Evolutionary conservation across 2,888 invertebrate genomes (phyloP).

Genomic region (Beris chalybata): DNA sequence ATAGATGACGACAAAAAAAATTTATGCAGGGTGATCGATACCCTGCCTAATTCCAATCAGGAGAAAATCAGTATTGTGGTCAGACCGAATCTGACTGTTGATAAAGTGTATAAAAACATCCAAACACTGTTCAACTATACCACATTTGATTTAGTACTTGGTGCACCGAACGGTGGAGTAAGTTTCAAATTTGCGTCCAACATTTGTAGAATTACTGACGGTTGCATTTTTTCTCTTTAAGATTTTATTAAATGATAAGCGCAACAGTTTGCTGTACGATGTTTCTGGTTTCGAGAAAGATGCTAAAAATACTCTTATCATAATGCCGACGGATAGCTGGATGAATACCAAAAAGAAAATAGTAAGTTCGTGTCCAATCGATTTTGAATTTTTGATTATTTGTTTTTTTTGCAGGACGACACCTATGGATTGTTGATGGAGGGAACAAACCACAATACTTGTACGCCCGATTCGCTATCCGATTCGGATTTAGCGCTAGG

Average conservation of each 20-base stretch:
- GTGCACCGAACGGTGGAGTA: conserved; percentile 43
- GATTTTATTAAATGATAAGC: conserved; percentile 50
- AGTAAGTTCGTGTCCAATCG: neutral
- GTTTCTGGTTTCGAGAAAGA: conserved; percentile 49
- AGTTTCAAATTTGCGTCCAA: conserved; percentile 4
- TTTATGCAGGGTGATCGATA: conserved; percentile 53
- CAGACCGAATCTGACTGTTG: conserved; percentile 50
- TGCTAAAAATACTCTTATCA: conserved; percentile 45
- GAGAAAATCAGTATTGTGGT: conserved; percentile 54
- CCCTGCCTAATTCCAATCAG: conserved; percentile 51
- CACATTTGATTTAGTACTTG: conserved; percentile 51
- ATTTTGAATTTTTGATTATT: neutral
- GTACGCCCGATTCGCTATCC: conserved; percentile 42
- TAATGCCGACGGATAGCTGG: conserved; percentile 40
- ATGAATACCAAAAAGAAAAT: neutral
- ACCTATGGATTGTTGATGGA: conserved; percentile 1
- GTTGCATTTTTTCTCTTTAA: conserved; percentile 33
- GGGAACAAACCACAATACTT: conserved; percentile 19
- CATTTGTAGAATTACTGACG: neutral
- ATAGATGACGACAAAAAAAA: conserved; percentile 34
- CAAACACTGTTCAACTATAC: conserved; percentile 51
- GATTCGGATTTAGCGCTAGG: conserved; percentile 56
- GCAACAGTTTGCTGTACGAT: conserved; percentile 45
- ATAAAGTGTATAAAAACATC: conserved; percentile 50
- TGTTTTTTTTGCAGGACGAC: conserved; percentile 21